These are phyloP conservation scores for Ahaetulla prasina DNA, from an alignment of 2,113 vertebrate genomes.

Conservation along the genomic window DNA sequence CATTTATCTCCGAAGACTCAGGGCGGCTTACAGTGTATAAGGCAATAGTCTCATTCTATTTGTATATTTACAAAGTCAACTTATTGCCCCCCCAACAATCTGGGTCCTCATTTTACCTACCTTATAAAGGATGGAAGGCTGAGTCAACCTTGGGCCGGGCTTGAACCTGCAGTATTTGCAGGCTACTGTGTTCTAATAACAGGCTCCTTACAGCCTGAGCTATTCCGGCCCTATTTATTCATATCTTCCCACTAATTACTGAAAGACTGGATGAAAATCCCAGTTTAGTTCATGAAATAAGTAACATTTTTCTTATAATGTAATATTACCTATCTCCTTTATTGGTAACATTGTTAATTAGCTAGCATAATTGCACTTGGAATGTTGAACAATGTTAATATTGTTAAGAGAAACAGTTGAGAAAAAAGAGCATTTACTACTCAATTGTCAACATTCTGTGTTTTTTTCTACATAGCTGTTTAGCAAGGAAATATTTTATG, in stretches of 20 bases:
- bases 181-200: no score
- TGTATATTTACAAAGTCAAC: no score
- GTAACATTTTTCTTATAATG: neutral
- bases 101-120: no score
- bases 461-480: neutral
- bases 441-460: neutral
- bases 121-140: no score
- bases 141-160: no score
- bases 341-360: neutral
- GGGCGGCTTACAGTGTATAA: no score
- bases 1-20: no score
- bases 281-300: neutral
- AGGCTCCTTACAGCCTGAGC: no score
- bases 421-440: neutral
- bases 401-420: neutral
- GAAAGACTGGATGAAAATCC: neutral
- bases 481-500: neutral
- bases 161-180: no score
- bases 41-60: no score
- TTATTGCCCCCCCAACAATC: no score
- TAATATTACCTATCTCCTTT: neutral
- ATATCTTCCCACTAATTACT: neutral
- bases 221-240: no score
- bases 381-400: neutral
- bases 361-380: neutral